Evolutionary conservation across 2,113 vertebrate species (phyloP), one percentile per base, ranked within the genome.

Genomic region (Dendrocopos noguchii): DNA sequence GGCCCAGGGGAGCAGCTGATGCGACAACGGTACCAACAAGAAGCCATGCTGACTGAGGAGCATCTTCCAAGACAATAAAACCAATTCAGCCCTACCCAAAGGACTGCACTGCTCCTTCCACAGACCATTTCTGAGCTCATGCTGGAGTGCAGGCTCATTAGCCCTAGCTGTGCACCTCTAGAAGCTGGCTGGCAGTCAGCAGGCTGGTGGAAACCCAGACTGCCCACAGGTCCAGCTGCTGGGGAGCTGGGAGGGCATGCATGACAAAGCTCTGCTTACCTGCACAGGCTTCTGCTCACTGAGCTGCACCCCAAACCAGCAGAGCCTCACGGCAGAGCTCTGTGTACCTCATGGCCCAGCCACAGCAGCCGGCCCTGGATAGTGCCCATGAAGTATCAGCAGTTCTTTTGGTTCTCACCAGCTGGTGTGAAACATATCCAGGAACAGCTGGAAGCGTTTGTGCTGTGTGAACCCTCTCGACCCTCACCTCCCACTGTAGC

Each of bases 291-390:
- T 46, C 74, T 25, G 4, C 82, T 50, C 33, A 27, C 11, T 14
- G 1, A 28, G 16, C 10, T 7, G 2, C 8, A 8, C 19, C 39
- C 33, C 15, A 6, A 5, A 12, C 34, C 14, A 12, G 64, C 5
- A 5, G 61, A 21, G 20, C 10, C 1, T 4, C 1, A 2, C 3
- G 12, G 31, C 33, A 27, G 2, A 29, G 24, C 1, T 10, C 50
- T 7, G 3, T 1, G 0, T 3, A 15, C n/a, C 29, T 36, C n/a
- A 4, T 3, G 3, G 15, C 10, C 29, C 4, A 10, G 8, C 33
- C 28, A 18, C 0, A 2, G 57, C 52, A 59, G 28, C 8, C 34
- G 22, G 17, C 36, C 42, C 61, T 15, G 6, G 4, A 24, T 5
- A 29, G 27, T 2, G 16, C n/a, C 46, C 34, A 42, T 55, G 24